A percentile compares a stretch with the other conserved stretches of the same genome.
These are phyloP conservation scores for Toxonevra muliebris DNA, from an alignment of 2,888 invertebrate genomes.

Conservation along the genomic window DNA sequence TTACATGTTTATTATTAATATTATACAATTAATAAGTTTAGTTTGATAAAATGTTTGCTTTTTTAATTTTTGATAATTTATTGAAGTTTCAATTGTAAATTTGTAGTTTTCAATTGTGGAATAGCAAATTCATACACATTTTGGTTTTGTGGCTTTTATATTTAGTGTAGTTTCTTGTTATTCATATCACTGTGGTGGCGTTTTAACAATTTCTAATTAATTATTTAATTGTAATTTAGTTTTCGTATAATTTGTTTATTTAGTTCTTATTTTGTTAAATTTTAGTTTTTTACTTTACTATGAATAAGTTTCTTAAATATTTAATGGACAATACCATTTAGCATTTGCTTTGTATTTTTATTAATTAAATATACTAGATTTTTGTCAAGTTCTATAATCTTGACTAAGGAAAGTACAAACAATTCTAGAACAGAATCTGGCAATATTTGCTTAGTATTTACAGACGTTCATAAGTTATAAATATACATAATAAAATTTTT, in stretches of 20 bases:
- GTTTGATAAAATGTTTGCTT: no score
- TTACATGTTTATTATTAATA: no score
- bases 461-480: no score
- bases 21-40: no score
- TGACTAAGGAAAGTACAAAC: no score
- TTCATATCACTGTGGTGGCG: conserved; percentile 17
- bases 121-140: not conserved
- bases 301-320: no score
- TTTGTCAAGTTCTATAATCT: no score
- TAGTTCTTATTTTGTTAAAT: not conserved
- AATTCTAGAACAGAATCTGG: no score
- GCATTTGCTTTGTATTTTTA: no score
- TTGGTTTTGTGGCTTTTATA: not conserved
- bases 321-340: no score
- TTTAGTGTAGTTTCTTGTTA: not conserved
- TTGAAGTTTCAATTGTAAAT: not conserved
- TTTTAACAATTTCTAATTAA: not conserved
- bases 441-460: no score
- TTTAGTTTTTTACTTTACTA: not conserved
- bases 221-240: not conserved
- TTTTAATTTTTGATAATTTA: not conserved
- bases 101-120: not conserved
- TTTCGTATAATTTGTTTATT: not conserved
- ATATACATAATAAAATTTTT: not conserved
- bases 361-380: no score